Evolutionary conservation across 2,113 vertebrate species (phyloP), one percentile per base, ranked within the genome.

Genomic region (Rhabdomys dilectus): DNA sequence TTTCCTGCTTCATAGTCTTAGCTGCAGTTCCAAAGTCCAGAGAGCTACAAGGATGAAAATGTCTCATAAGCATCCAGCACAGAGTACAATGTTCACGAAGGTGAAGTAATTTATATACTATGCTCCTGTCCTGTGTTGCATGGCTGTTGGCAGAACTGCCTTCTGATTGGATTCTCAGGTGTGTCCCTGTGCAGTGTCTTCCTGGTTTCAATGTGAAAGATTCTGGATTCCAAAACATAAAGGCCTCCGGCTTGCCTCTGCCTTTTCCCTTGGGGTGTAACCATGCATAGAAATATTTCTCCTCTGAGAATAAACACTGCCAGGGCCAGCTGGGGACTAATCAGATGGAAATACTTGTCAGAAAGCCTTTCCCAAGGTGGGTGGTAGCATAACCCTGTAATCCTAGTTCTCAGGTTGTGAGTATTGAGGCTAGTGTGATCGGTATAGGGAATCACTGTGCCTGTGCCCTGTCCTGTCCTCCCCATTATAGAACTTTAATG

Each of bases 131-230:
- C 75, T 45, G 7, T 0, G 17, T 42, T 2, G 13, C 0, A 0
- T 34, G 58, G 26, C 19, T 11, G 2, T 60, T 36, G 36, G 82
- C 9, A 0, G 3, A 16, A 5, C 45, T 10, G 29, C 29, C 13
- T 3, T 13, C 4, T 45, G 0, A 0, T 22, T 29, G 51, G 7
- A 36, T 7, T 39, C 8, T 12, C 1, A 39, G 5, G 3, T 0
- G 1, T 21, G 12, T 21, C 21, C 2, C 2, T 12, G 31, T 70
- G 21, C 1, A 31, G 9, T 17, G 66, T 45, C 48, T 24, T 68
- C 4, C 16, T 82, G 39, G 29, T 31, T 21, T 3, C 26, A 86
- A 12, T 51, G 1, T 0, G 29, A 76, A 82, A 66, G 68, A 58
- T 45, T 64, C 66, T 42, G 36, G 80, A 39, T 77, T 94, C 42